Percentiles rank a stretch among this genome's conserved stretches.
Conservation (phyloP, 2,888 invertebrate species). For the Vandiemenella viatica region DNA sequence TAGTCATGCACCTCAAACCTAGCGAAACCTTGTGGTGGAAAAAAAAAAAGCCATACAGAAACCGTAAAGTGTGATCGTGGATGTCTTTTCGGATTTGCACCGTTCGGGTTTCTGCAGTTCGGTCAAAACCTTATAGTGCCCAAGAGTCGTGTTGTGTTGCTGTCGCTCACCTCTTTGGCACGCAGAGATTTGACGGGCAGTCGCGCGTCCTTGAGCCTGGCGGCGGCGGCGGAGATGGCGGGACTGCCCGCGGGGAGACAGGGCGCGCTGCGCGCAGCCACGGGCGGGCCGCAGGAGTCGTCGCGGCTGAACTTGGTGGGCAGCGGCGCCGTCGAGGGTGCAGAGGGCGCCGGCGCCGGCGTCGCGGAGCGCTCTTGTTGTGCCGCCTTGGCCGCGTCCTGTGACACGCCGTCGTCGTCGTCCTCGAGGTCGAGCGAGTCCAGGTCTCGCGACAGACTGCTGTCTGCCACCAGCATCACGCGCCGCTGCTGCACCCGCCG, state of each 20-base stretch:
- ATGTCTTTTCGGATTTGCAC: too few species aligned
- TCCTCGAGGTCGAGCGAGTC: slow-evolving; percentile 28
- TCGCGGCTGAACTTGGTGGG: slow-evolving; percentile 59
- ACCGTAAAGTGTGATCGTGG: too few species aligned
- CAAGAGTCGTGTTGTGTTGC: too few species aligned
- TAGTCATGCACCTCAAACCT: too few species aligned
- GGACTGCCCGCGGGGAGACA: slow-evolving; percentile 54
- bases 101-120: too few species aligned
- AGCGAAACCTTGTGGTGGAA: too few species aligned
- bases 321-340: slow-evolving; percentile 69
- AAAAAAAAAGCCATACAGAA: too few species aligned
- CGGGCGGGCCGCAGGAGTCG: slow-evolving; percentile 48
- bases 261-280: slow-evolving; percentile 67
- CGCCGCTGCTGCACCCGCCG: slow-evolving; percentile 24
- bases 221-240: too few species aligned
- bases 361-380: slow-evolving; percentile 11
- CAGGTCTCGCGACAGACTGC: slow-evolving; percentile 27
- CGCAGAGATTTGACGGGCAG: slow-evolving; percentile 55
- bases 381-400: slow-evolving; percentile 19
- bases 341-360: slow-evolving; percentile 54
- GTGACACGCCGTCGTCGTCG: slow-evolving; percentile 24
- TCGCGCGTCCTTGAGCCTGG: slow-evolving; percentile 55
- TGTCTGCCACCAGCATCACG: slow-evolving; percentile 21
- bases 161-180: too few species aligned
- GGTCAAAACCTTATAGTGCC: too few species aligned